phyloP scores from a whole-genome alignment of 2,888 invertebrate genomes.

The Cataglyphis livida region DNA sequence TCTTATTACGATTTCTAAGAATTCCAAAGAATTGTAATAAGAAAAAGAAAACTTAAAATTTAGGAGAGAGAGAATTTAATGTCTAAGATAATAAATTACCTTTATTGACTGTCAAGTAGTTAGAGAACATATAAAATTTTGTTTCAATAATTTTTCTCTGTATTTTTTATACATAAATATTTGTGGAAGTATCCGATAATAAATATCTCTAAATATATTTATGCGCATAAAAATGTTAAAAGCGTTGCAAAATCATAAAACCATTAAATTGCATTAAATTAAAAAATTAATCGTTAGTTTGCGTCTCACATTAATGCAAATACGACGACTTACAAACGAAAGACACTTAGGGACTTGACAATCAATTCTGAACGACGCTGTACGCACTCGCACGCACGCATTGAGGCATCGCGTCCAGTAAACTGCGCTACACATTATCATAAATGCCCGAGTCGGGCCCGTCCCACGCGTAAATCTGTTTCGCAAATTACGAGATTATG shows the following conservation, averaged over 20 bases:
- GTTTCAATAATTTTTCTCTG: not conserved
- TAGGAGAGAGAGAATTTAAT: not conserved
- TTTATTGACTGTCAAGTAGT: not conserved
- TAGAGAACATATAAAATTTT: not conserved
- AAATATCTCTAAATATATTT: not conserved
- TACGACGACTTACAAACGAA: not conserved
- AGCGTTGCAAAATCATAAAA: not conserved
- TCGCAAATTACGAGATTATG: constrained; percentile 83
- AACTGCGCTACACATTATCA: constrained; percentile 83
- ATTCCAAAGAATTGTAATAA: not conserved
- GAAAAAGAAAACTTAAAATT: not conserved
- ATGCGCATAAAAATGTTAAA: not conserved
- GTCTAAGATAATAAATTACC: not conserved
- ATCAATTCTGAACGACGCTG: constrained; percentile 22
- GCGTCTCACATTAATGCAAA: not conserved
- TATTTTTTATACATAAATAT: not conserved
- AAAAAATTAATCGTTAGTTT: not conserved
- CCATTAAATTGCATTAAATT: not conserved
- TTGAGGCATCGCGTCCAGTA: constrained; percentile 73
- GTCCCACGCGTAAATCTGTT: constrained; percentile 85
- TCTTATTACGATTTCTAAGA: not conserved
- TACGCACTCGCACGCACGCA: constrained; percentile 10
- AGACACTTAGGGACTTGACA: not conserved
- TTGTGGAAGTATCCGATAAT: not conserved
- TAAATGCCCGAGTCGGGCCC: constrained; percentile 82